Conservation (phyloP, 2,888 invertebrate genomes). For the Chirona hameri region DNA sequence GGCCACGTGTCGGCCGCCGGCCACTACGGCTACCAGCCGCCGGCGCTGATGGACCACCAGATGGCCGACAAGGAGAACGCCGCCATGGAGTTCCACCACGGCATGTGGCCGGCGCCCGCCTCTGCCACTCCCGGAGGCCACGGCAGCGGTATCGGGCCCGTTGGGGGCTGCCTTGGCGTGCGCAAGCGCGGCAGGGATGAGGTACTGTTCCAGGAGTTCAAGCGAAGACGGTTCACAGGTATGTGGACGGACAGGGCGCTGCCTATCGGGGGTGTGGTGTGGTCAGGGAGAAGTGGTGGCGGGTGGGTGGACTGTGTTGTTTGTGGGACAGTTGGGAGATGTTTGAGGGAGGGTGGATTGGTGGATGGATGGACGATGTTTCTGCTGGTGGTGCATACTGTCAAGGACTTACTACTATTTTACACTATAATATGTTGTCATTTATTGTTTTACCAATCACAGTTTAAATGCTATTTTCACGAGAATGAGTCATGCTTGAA, state of each 20-base stretch:
- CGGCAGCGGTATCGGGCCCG: background rate
- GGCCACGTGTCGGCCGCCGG: slow-evolving; percentile 8
- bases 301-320: background rate
- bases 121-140: background rate
- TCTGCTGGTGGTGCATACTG: too few species aligned
- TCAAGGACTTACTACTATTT: too few species aligned
- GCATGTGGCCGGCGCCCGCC: background rate
- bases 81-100: background rate
- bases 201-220: slow-evolving; percentile 8
- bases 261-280: background rate
- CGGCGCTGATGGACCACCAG: background rate
- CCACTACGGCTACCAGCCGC: slow-evolving; percentile 24
- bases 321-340: background rate
- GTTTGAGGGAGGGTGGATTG: too few species aligned
- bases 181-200: slow-evolving; percentile 2
- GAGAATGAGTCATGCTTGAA: too few species aligned
- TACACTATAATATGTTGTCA: too few species aligned
- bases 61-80: slow-evolving; percentile 11
- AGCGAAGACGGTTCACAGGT: slow-evolving; percentile 25
- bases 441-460: too few species aligned
- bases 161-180: background rate
- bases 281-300: background rate
- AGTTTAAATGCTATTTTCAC: too few species aligned
- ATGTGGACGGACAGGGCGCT: background rate
- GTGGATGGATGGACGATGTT: too few species aligned